Evolutionary conservation across 2,888 invertebrate genomes (phyloP).

Genomic region (Stegophylla sp.): DNA sequence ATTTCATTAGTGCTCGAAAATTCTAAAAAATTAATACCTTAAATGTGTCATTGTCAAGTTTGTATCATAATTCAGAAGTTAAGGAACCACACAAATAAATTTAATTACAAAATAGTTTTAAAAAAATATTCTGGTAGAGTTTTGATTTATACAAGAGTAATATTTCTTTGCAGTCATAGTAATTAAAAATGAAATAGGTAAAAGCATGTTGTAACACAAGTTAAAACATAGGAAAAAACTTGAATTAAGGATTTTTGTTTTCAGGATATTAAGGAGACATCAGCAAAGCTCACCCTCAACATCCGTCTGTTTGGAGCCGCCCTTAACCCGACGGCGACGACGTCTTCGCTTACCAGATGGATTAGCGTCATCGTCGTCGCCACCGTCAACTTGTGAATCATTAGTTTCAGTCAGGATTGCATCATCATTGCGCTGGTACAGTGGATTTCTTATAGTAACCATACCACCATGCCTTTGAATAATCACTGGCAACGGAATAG

Average conservation of each 20-base stretch:
- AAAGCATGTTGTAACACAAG: conserved; percentile 5
- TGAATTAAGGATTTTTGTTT: conserved; percentile 18
- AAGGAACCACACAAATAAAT: conserved; percentile 18
- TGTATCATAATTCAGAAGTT: conserved; percentile 9
- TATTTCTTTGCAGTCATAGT: conserved; percentile 16
- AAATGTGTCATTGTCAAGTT: too few species aligned
- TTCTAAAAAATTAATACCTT: conserved; percentile 14
- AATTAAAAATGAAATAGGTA: background rate
- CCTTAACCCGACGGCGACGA: conserved; percentile 63
- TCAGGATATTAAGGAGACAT: conserved; percentile 43
- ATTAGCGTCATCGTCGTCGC: conserved; percentile 63
- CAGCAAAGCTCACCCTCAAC: conserved; percentile 59
- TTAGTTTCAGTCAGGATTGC: conserved; percentile 60
- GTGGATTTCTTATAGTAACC: conserved; percentile 83
- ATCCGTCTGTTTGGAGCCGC: conserved; percentile 63
- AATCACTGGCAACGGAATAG: conserved; percentile 67
- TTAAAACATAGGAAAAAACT: conserved; percentile 1
- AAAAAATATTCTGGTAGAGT: conserved; percentile 22
- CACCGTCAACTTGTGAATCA: conserved; percentile 61
- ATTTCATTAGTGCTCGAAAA: conserved; percentile 5
- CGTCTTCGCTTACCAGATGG: conserved; percentile 66
- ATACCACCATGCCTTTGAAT: conserved; percentile 75
- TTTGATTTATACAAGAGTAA: conserved; percentile 20
- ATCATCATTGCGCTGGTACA: conserved; percentile 66
- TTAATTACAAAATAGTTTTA: conserved; percentile 3